These are phyloP conservation scores for Palloptera scutellata DNA, from an alignment of 2,888 invertebrate species.

Conservation along the genomic window DNA sequence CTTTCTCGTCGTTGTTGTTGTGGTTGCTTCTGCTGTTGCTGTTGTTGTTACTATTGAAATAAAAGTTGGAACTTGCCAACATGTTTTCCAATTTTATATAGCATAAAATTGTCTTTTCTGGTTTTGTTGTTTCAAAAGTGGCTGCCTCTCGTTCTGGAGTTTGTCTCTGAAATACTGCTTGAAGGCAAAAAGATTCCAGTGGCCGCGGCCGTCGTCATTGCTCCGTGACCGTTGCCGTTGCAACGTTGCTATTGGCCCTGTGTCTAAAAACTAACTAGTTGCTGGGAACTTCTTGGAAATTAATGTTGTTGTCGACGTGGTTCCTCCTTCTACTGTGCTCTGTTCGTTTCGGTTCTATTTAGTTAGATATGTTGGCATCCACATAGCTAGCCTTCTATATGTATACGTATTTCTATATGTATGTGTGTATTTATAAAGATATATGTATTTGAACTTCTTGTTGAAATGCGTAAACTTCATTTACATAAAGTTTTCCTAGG, in stretches of 20 bases:
- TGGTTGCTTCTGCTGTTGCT: background rate
- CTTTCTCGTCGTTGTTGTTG: background rate
- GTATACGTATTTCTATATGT: too few relatives aligned
- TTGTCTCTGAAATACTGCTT: too few relatives aligned
- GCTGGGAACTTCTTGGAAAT: constrained; percentile 20
- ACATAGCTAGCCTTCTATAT: too few relatives aligned
- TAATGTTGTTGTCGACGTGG: constrained; percentile 12
- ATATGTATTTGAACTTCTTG: constrained; percentile 12
- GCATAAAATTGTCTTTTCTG: background rate
- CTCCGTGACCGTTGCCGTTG: too few relatives aligned
- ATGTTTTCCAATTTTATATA: too few relatives aligned
- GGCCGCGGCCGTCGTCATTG: too few relatives aligned
- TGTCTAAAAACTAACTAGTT: constrained; percentile 15
- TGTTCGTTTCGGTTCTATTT: too few relatives aligned
- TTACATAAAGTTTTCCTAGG: constrained; percentile 10
- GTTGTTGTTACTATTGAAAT: background rate
- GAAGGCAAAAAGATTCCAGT: too few relatives aligned
- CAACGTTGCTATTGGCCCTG: background rate
- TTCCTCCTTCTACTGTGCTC: too few relatives aligned
- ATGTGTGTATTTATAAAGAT: too few relatives aligned
- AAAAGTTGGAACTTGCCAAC: background rate
- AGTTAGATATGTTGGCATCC: too few relatives aligned
- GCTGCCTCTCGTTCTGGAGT: background rate
- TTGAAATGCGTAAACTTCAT: constrained; percentile 17
- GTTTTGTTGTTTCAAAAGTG: background rate